phyloP scores from a whole-genome alignment of 2,888 invertebrate genomes.

The Pteria penguin region DNA sequence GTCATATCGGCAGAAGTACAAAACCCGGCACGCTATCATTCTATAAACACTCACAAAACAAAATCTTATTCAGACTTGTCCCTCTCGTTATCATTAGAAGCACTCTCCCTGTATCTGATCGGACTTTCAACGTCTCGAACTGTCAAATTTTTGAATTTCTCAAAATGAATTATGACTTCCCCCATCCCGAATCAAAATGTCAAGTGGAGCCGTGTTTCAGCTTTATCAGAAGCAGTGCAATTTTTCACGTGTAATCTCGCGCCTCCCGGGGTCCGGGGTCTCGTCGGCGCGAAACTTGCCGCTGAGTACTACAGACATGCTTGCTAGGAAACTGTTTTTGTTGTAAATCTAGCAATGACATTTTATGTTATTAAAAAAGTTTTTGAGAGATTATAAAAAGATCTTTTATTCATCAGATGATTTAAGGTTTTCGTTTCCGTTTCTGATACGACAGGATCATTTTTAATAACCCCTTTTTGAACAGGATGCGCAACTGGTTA shows the following conservation, averaged over 20 bases:
- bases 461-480: constrained; percentile 26
- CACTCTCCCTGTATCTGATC: constrained; percentile 31
- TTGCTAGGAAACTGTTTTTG: neutral
- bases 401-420: constrained; percentile 11
- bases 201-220: constrained; percentile 51
- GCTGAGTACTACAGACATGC: constrained; percentile 3
- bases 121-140: constrained; percentile 46
- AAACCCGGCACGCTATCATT: neutral
- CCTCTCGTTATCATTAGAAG: neutral
- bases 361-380: neutral
- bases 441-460: constrained; percentile 23
- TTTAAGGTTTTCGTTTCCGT: constrained; percentile 18
- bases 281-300: constrained; percentile 5
- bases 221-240: constrained; percentile 53
- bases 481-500: constrained; percentile 29
- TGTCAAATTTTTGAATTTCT: constrained; percentile 32
- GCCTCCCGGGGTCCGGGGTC: constrained; percentile 21
- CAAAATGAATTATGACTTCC: constrained; percentile 45
- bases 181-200: constrained; percentile 42
- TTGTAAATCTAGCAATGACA: constrained; percentile 3
- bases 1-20: neutral
- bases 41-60: constrained; percentile 1
- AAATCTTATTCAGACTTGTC: constrained; percentile 2
- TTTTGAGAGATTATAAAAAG: neutral
- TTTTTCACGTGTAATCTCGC: constrained; percentile 54